phyloP scores from a whole-genome alignment of 1,140 invertebrate species.

The Ectropis grisescens region DNA sequence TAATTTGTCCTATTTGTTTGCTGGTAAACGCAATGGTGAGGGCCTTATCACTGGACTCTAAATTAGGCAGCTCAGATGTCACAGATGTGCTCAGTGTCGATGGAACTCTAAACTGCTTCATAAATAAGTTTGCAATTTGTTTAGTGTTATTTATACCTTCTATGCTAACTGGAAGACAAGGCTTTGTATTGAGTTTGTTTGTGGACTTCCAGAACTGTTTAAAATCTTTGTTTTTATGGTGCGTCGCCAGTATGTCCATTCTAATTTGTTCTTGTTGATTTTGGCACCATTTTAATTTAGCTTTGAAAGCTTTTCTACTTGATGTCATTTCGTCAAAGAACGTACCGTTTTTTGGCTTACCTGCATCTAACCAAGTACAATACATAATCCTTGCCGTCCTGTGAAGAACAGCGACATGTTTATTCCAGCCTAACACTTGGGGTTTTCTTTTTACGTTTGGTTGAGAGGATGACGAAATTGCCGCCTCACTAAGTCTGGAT shows the following conservation, averaged over 20 bases:
- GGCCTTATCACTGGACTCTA: not conserved
- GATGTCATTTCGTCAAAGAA: constrained; percentile 5
- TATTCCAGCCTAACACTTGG: no score
- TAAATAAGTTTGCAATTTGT: constrained; percentile 6
- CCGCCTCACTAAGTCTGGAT: constrained; percentile 1
- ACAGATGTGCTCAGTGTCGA: not conserved
- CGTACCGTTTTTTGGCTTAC: not conserved
- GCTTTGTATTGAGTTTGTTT: constrained; percentile 4
- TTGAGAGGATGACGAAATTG: not conserved
- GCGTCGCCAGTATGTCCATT: no score
- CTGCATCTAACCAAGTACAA: constrained; percentile 2
- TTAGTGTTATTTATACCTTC: constrained; percentile 1
- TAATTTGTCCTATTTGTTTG: not conserved
- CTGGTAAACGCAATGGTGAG: no score
- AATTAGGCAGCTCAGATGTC: not conserved
- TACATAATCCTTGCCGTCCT: constrained; percentile 4
- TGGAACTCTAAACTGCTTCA: not conserved
- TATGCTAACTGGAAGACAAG: constrained; percentile 9
- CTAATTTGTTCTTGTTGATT: no score
- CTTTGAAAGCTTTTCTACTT: constrained; percentile 5
- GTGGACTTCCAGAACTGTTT: no score
- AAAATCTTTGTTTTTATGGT: no score
- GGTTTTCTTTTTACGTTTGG: not conserved
- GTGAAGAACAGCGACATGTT: constrained; percentile 6
- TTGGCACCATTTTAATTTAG: constrained; percentile 10